phyloP scores from a whole-genome alignment of 2,888 invertebrate species.

The Therioaphis trifolii region DNA sequence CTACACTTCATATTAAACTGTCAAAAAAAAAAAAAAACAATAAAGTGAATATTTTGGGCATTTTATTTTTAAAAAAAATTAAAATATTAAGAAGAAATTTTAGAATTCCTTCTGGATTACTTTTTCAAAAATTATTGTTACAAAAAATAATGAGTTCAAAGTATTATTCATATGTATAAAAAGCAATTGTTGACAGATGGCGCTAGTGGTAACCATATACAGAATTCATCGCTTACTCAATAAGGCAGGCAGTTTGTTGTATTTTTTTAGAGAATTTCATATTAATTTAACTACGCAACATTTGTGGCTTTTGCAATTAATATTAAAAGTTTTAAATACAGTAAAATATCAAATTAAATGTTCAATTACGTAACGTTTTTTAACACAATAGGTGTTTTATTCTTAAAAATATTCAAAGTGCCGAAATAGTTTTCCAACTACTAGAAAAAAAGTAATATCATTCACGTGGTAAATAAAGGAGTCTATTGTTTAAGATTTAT shows the following conservation, averaged over 20 bases:
- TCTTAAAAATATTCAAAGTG: background rate
- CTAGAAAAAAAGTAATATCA: background rate
- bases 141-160: background rate
- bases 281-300: too few species aligned
- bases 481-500: conserved; percentile 1
- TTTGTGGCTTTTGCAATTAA: too few species aligned
- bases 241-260: background rate
- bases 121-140: background rate
- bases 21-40: too few species aligned
- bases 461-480: background rate
- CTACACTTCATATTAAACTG: too few species aligned
- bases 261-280: background rate
- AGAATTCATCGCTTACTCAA: background rate
- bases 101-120: background rate
- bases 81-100: background rate
- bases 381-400: background rate
- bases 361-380: too few species aligned
- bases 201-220: conserved; percentile 17
- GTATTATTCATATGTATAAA: background rate
- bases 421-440: background rate
- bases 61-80: background rate
- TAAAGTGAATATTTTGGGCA: too few species aligned
- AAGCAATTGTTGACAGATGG: conserved; percentile 19
- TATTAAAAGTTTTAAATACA: too few species aligned
- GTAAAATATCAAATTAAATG: too few species aligned